Percentiles rank a stretch among this genome's conserved stretches.
Conservation (phyloP, 2,888 invertebrate genomes). For the Xanthia togata region DNA sequence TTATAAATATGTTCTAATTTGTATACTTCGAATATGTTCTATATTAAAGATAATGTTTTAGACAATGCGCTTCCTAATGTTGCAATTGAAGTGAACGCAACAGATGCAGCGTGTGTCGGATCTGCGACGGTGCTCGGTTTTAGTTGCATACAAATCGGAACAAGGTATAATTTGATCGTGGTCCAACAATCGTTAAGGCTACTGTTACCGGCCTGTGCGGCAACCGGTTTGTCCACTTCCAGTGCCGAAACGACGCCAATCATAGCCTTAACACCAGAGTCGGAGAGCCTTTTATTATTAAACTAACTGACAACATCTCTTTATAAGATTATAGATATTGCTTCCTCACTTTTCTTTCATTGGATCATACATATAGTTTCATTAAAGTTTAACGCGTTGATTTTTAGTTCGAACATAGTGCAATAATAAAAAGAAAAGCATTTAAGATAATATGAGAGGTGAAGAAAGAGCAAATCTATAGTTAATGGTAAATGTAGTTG, state of each 20-base stretch:
- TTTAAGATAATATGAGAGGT: slow-evolving; percentile 6
- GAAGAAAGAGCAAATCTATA: slow-evolving; percentile 27
- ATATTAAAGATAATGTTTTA: slow-evolving; percentile 16
- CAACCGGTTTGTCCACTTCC: slow-evolving; percentile 84
- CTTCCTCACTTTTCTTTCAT: slow-evolving; percentile 44
- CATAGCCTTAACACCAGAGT: slow-evolving; percentile 78
- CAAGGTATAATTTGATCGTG: slow-evolving; percentile 83
- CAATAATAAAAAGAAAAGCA: not conserved
- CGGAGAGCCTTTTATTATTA: slow-evolving; percentile 66
- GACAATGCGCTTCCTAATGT: slow-evolving; percentile 42
- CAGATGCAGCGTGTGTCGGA: slow-evolving; percentile 49
- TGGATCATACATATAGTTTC: not conserved
- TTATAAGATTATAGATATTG: slow-evolving; percentile 42
- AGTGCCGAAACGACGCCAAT: slow-evolving; percentile 82
- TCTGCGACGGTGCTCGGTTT: slow-evolving; percentile 49
- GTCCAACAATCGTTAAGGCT: slow-evolving; percentile 85
- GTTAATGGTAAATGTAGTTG: slow-evolving; percentile 44
- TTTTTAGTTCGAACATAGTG: slow-evolving; percentile 3
- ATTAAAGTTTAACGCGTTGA: slow-evolving; percentile 5
- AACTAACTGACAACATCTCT: slow-evolving; percentile 52
- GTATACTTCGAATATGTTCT: slow-evolving; percentile 7
- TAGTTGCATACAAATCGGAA: slow-evolving; percentile 74
- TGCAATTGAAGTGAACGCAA: slow-evolving; percentile 51
- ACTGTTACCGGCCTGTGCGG: slow-evolving; percentile 81
- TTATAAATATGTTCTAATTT: slow-evolving; percentile 29